Conservation (phyloP, 2,888 invertebrate genomes). For the Agonum fuliginosum region DNA sequence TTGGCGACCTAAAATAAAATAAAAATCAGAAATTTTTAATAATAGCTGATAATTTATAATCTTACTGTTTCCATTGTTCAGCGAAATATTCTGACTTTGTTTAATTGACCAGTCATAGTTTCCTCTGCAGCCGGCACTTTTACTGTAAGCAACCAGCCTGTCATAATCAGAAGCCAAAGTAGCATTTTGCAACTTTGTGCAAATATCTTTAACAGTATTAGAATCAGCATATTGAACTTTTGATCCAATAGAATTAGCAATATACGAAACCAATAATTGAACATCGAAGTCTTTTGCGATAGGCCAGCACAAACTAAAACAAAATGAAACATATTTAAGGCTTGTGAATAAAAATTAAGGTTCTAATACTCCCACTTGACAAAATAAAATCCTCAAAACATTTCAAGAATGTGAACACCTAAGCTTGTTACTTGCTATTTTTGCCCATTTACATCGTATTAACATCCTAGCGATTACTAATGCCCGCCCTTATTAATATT, state of each 20-base stretch:
- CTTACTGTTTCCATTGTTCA: slow-evolving; percentile 22
- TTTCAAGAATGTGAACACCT: too few species aligned
- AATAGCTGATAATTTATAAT: too few species aligned
- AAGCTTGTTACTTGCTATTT: too few species aligned
- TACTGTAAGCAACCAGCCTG: slow-evolving; percentile 57
- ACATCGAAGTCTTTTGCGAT: not conserved
- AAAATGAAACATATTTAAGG: not conserved
- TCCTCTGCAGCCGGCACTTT: slow-evolving; percentile 56
- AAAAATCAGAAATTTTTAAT: too few species aligned
- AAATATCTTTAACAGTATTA: slow-evolving; percentile 59
- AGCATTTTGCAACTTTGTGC: slow-evolving; percentile 48
- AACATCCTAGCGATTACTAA: too few species aligned
- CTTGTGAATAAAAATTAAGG: not conserved
- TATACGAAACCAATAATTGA: slow-evolving; percentile 42
- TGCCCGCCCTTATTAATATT: too few species aligned
- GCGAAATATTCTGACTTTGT: not conserved
- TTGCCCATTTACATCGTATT: too few species aligned
- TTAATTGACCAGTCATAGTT: slow-evolving; percentile 61
- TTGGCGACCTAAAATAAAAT: slow-evolving; percentile 60
- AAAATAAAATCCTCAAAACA: not conserved
- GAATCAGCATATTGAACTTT: slow-evolving; percentile 63
- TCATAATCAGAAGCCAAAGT: slow-evolving; percentile 56
- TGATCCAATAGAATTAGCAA: slow-evolving; percentile 61
- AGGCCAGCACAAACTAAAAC: not conserved
- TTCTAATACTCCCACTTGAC: not conserved